Conservation (phyloP, 2,888 invertebrate genomes). For the Drosophila tripunctata region DNA sequence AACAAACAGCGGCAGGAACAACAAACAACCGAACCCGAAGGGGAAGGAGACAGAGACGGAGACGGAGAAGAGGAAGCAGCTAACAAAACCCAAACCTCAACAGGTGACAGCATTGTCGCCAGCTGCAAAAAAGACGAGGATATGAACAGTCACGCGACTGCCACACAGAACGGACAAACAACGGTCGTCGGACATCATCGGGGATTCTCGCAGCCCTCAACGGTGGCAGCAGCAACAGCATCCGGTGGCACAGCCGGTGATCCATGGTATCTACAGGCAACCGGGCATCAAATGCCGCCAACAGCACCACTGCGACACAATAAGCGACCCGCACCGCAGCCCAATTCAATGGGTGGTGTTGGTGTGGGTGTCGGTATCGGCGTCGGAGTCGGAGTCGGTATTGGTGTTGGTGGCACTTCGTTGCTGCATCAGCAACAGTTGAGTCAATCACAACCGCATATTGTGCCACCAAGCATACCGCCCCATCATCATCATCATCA, state of each 20-base stretch:
- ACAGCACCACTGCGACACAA: slow-evolving; percentile 85
- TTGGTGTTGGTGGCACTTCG: slow-evolving; percentile 44
- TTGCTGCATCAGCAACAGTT: slow-evolving; percentile 82
- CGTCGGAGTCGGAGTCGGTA: slow-evolving; percentile 32
- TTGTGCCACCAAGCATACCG: slow-evolving; percentile 84
- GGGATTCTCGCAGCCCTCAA: slow-evolving; percentile 84
- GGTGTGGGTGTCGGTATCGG: slow-evolving; percentile 54
- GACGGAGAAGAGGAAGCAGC: neutral
- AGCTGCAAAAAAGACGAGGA: slow-evolving; percentile 66
- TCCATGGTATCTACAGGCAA: slow-evolving; percentile 85
- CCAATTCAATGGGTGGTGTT: slow-evolving; percentile 60
- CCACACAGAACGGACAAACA: slow-evolving; percentile 84
- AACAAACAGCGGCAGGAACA: slow-evolving; percentile 20
- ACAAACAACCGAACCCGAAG: neutral
- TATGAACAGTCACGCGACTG: slow-evolving; percentile 85
- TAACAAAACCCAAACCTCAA: slow-evolving; percentile 24
- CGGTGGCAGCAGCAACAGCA: slow-evolving; percentile 70
- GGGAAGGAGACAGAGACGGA: neutral
- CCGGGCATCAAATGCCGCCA: slow-evolving; percentile 85
- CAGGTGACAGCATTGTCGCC: slow-evolving; percentile 40
- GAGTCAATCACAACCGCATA: slow-evolving; percentile 84
- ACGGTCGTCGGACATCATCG: slow-evolving; percentile 85
- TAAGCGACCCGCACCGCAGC: slow-evolving; percentile 85
- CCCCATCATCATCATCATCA: slow-evolving; percentile 80
- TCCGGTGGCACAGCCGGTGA: slow-evolving; percentile 82